Base-by-base conservation (phyloP, 2,113 vertebrate species). In the Paradoxurus hermaphroditus region DNA sequence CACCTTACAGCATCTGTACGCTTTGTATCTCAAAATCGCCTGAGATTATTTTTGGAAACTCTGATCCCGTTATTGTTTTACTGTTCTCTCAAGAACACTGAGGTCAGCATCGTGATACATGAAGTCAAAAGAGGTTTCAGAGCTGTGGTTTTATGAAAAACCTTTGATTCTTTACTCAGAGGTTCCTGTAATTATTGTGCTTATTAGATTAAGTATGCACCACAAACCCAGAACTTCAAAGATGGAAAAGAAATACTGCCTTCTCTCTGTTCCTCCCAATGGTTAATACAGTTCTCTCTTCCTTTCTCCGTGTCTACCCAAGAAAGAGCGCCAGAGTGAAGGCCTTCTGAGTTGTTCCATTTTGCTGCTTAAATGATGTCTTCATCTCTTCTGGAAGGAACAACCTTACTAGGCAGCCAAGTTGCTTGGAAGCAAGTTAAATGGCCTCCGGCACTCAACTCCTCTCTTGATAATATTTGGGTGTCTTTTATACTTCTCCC, bases 381-480 rank as follows among this genome's bases (percentile, higher is more conserved):
- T 97, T 96, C 94, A 81, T 96, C 86, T 88, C 0, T 92, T 91
- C 65, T 97, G 96, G 94, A 97, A 92, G 51, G 70, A 96, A 73
- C 49, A 73, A 67, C 51, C 39, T 39, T 62, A 73, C 49, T 49
- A 88, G 94, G 94, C 81, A 92, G 92, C 97, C 97, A 97, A 97
- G 92, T 88, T 62, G 23, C 90, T 88, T 96, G 97, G 94, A 97
- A 92, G 65, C 90, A 92, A 92, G 81, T 95, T 96, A 89, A 94
- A 85, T 63, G 73, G 59, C 44, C 73, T 96, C 90, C 23, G 72
- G 73, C 44, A 77, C 68, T 78, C 75, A 77, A 77, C 49, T 90
- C 87, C 72, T 95, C 86, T 94, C 75, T 96, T 96, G 95, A 97
- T 97, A 98, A 96, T 95, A 94, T 97, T 97, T 96, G 95, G 44